Base-by-base conservation (phyloP, 2,888 invertebrate species). In the Xestoiulus laeticollis region DNA sequence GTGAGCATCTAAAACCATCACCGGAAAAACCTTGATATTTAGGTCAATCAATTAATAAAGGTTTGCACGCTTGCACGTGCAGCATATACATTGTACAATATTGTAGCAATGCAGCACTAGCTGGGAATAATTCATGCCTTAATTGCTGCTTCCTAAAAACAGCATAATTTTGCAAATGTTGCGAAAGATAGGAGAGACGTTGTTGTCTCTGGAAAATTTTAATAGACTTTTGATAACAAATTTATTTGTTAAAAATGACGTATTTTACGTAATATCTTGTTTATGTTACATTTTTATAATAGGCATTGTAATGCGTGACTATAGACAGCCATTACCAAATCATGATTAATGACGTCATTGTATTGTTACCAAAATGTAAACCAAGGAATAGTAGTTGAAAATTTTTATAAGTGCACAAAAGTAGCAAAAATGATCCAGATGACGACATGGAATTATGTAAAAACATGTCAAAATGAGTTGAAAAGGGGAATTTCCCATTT, bases 11-110 rank as follows among this genome's bases (percentile, higher is more conserved):
- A n/a, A n/a, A n/a, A 16, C 4, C 4, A 14, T 48, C 59, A 59
- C 59, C 59, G 59, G 59, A 59, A 59, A 59, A 59, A 22, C 59
- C 59, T 59, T 59, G 59, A 59, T n/a, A 59, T 22, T 59, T 59
- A 59, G 22, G 59, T n/a, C n/a, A 59, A 59, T 59, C 22, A 59
- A 59, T 59, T n/a, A 22, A 8, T 5, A 22, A n/a, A 59, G 48
- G 59, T 5, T 59, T 59, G 59, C 59, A 59, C 22, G 59, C 59
- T 22, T 22, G n/a, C n/a, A n/a, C n/a, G n/a, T n/a, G n/a, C n/a
- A n/a, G n/a, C n/a, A n/a, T n/a, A n/a, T n/a, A n/a, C n/a, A n/a
- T n/a, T n/a, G n/a, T n/a, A n/a, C n/a, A n/a, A n/a, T 22, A 59
- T 59, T 22, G 59, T 59, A 59, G 59, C 59, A 59, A 6, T 59